These are phyloP conservation scores for Neelides folsomi DNA, from an alignment of 2,888 invertebrate species.

Conservation along the genomic window DNA sequence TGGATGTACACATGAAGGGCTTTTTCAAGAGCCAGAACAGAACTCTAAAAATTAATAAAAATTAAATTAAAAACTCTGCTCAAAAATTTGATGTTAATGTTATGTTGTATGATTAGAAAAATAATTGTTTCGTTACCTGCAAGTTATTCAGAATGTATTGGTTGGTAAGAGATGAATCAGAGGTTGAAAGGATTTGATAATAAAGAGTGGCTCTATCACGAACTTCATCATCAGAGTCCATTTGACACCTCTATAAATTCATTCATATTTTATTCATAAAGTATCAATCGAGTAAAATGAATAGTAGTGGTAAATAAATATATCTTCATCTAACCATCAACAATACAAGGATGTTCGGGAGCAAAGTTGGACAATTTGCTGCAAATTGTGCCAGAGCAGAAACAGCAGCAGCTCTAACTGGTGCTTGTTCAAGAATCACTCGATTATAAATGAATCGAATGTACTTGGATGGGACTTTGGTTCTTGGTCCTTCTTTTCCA, in stretches of 20 bases:
- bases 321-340: slow-evolving; percentile 30
- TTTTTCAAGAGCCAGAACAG: slow-evolving; percentile 76
- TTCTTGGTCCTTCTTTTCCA: slow-evolving; percentile 92
- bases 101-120: neutral
- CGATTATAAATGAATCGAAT: slow-evolving; percentile 53
- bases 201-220: slow-evolving; percentile 95
- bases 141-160: slow-evolving; percentile 62
- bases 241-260: slow-evolving; percentile 57
- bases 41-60: slow-evolving; percentile 44
- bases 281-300: no score
- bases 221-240: slow-evolving; percentile 98
- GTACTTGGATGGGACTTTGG: slow-evolving; percentile 74
- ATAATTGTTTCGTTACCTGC: slow-evolving; percentile 7
- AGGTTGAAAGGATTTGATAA: slow-evolving; percentile 63
- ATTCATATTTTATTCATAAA: no score
- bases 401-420: slow-evolving; percentile 92
- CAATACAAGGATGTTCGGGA: slow-evolving; percentile 66
- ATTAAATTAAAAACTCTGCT: slow-evolving; percentile 1
- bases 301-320: no score
- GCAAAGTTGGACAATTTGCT: slow-evolving; percentile 76
- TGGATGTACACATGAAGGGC: slow-evolving; percentile 69
- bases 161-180: slow-evolving; percentile 55
- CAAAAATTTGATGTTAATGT: neutral
- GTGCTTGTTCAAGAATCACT: slow-evolving; percentile 90
- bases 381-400: slow-evolving; percentile 96